Evolutionary conservation across 2,888 invertebrate species (phyloP), one percentile per base, ranked within the genome.

Genomic region (Acleris sparsana): DNA sequence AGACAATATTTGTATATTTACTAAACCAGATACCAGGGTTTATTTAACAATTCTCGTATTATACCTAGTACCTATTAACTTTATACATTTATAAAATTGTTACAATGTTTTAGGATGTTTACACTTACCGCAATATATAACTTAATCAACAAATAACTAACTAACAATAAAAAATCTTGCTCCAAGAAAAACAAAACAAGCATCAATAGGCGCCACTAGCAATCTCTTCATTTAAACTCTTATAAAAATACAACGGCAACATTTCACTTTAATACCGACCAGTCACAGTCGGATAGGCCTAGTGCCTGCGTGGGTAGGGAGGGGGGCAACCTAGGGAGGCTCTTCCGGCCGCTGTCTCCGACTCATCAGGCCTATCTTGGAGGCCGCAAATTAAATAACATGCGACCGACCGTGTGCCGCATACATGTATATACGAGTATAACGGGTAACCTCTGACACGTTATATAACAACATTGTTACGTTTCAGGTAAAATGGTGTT

Each of bases 341-440:
- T 72, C 83, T 86, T 90, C 89, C 90, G 86, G 83, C 81, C 85
- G 86, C 87, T 88, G 91, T 90, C 90, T 90, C 87, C 88, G 86
- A 80, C 88, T 87, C 89, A 87, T 88, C 90, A 88, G 85, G 83
- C 87, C 87, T 89, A 91, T 91, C 91, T 91, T 89, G 85, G 84
- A 80, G 75, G 73, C 82, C 78, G 80, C 88, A 87, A 91, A 89
- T 90, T 91, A 90, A 90, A 89, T 90, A 89, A 67, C 63, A 68
- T 65, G 66, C 67, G 62, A 44, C 60, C 61, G 60, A 56, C 51
- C 65, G 57, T 66, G 62, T 62, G 46, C n/a, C 16, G 22, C 33
- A 39, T 58, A 55, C 17, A 22, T 29, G 55, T n/a, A 43, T 20
- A 51, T n/a, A n/a, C n/a, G n/a, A n/a, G n/a, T n/a, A n/a, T 13